Conservation (phyloP, 1,140 invertebrate species). For the Drosophila lini region DNA sequence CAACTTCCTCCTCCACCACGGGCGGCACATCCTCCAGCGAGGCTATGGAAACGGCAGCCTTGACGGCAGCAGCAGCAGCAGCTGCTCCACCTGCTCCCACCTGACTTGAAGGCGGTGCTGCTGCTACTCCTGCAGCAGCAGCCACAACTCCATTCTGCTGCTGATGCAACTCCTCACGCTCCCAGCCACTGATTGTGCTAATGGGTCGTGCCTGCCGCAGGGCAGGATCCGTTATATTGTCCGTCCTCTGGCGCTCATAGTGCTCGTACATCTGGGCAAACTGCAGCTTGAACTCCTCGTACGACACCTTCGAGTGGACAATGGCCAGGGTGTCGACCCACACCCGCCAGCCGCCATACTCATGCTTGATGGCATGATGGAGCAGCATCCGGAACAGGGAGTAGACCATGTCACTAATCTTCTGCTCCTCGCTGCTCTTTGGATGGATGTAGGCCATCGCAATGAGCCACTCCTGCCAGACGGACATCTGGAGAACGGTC, state of each 20-base stretch:
- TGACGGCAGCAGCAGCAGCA: slow-evolving; percentile 22
- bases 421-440: slow-evolving; percentile 96
- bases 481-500: slow-evolving; percentile 99
- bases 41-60: slow-evolving; percentile 64
- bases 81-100: background rate
- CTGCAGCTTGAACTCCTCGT: slow-evolving; percentile 98
- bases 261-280: slow-evolving; percentile 99
- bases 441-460: slow-evolving; percentile 99
- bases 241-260: slow-evolving; percentile 95
- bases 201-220: slow-evolving; percentile 95
- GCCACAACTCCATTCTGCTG: slow-evolving; percentile 69
- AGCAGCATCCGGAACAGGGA: slow-evolving; percentile 98
- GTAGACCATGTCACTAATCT: slow-evolving; percentile 99
- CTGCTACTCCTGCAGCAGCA: slow-evolving; percentile 49
- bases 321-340: slow-evolving; percentile 99
- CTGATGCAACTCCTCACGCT: slow-evolving; percentile 87
- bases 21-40: slow-evolving; percentile 78
- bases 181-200: slow-evolving; percentile 98
- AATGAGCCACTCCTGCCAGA: slow-evolving; percentile 99
- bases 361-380: slow-evolving; percentile 99
- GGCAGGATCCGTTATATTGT: slow-evolving; percentile 97
- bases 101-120: slow-evolving; percentile 11
- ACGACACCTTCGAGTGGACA: slow-evolving; percentile 99
- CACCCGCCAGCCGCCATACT: slow-evolving; percentile 99
- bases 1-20: slow-evolving; percentile 69